phyloP scores from a whole-genome alignment of 2,113 vertebrate species.

The Notiomystis cincta region DNA sequence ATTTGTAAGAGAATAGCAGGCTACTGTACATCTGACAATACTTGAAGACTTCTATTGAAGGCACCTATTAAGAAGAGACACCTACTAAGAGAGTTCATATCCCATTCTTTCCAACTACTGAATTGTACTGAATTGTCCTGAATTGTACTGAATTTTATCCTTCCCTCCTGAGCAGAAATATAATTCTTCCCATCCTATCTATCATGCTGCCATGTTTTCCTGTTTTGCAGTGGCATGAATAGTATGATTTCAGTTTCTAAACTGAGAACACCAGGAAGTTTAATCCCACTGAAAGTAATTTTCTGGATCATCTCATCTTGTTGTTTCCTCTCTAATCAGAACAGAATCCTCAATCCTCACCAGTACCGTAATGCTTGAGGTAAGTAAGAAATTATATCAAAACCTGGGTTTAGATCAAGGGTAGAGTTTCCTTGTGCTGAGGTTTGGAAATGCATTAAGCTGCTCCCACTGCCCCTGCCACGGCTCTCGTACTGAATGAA shows the following conservation, averaged over 20 bases:
- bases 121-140: slow-evolving; percentile 52
- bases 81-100: slow-evolving; percentile 31
- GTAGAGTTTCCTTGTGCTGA: neutral
- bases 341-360: neutral
- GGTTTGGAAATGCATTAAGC: neutral
- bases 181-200: slow-evolving; percentile 20
- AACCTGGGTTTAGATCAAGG: neutral
- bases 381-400: neutral
- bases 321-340: slow-evolving; percentile 1
- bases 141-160: slow-evolving; percentile 34
- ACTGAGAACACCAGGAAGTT: neutral
- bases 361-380: neutral
- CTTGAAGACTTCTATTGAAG: slow-evolving; percentile 50
- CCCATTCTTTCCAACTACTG: slow-evolving; percentile 59
- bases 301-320: neutral
- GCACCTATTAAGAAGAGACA: neutral
- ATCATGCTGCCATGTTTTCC: neutral
- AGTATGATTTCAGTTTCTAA: slow-evolving; percentile 30
- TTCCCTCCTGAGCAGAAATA: slow-evolving; percentile 32
- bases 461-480: neutral
- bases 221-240: neutral
- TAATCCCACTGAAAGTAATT: slow-evolving; percentile 3
- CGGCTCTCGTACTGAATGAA: neutral
- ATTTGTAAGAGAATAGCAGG: slow-evolving; percentile 62
- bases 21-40: slow-evolving; percentile 41